These are phyloP conservation scores for Petrocephalus zakoni DNA, from an alignment of 2,113 vertebrate genomes.

Conservation along the genomic window DNA sequence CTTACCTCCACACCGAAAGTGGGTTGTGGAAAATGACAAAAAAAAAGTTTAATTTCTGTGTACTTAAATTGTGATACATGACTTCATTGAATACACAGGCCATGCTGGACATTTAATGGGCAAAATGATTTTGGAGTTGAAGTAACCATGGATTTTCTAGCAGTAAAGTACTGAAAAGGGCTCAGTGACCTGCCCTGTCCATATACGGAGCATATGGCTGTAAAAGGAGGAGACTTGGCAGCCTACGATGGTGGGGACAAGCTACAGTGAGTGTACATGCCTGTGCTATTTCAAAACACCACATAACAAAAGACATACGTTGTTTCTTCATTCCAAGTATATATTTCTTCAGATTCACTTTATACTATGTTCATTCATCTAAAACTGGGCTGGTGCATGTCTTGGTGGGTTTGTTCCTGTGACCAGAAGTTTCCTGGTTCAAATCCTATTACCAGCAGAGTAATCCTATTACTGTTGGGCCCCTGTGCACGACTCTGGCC, in stretches of 20 bases:
- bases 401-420: not conserved
- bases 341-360: not conserved
- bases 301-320: not conserved
- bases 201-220: not conserved
- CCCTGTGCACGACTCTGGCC: not conserved
- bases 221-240: not conserved
- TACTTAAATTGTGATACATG: not conserved
- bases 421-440: not conserved
- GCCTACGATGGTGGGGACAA: not conserved
- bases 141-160: not conserved
- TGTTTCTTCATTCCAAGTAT: not conserved
- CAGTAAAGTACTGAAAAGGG: not conserved
- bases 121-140: not conserved
- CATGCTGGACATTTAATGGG: not conserved
- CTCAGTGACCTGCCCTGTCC: not conserved
- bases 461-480: not conserved
- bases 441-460: not conserved
- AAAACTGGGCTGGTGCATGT: not conserved
- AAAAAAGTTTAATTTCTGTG: not conserved
- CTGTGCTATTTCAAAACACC: not conserved
- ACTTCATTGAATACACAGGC: not conserved
- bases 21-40: not conserved
- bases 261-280: not conserved
- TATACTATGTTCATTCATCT: not conserved
- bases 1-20: not conserved